Percentiles rank a stretch among this genome's conserved stretches.
These are phyloP conservation scores for Pygoscelis adeliae DNA, from an alignment of 2,113 vertebrate genomes.

Conservation along the genomic window DNA sequence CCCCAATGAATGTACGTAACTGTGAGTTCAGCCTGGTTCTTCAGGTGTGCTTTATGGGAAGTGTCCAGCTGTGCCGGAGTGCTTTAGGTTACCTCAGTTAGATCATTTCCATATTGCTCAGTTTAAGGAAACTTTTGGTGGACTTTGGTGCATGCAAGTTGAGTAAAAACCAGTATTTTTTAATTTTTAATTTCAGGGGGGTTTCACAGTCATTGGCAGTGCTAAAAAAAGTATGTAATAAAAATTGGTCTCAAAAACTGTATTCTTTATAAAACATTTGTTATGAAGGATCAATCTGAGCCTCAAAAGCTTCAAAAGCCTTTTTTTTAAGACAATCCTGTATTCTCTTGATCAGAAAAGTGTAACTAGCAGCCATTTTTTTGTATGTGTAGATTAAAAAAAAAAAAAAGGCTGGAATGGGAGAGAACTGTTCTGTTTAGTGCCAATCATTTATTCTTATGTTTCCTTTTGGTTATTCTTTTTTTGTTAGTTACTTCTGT, in stretches of 20 bases:
- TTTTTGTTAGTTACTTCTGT: background rate
- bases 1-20: background rate
- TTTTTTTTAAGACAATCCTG: background rate
- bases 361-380: constrained; percentile 17
- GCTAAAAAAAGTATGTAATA: background rate
- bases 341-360: background rate
- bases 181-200: background rate
- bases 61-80: background rate
- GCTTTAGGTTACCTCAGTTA: background rate
- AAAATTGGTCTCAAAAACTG: background rate
- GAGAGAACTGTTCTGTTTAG: background rate
- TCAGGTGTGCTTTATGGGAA: background rate
- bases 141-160: background rate
- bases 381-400: background rate
- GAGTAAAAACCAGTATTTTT: background rate
- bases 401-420: background rate
- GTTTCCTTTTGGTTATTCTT: background rate
- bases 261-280: background rate
- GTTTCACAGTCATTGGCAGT: background rate
- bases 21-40: background rate
- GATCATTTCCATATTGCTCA: background rate
- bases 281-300: background rate
- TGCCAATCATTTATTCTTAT: background rate
- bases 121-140: background rate
- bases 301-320: background rate